Percentiles rank a stretch among this genome's conserved stretches.
Conservation (phyloP, 2,113 vertebrate genomes). For the Carlito syrichta region DNA sequence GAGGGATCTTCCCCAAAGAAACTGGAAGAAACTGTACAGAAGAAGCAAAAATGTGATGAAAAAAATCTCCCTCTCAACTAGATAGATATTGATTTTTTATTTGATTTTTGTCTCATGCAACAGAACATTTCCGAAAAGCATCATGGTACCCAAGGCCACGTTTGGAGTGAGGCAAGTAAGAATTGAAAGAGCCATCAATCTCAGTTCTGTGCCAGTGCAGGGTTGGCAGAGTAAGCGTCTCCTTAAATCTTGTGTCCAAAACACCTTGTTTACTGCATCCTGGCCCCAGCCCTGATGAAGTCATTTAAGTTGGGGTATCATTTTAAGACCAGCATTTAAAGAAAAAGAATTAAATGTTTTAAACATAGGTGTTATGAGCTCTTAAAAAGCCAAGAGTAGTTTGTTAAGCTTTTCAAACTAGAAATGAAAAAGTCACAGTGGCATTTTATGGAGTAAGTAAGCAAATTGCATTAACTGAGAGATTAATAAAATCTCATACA, state of each 20-base stretch:
- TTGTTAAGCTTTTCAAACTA: background rate
- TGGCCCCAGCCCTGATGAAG: no score
- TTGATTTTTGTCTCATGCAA: background rate
- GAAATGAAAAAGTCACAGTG: background rate
- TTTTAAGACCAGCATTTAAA: background rate
- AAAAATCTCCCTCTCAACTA: background rate
- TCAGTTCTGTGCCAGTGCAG: background rate
- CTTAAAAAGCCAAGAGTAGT: background rate
- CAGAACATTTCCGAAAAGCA: background rate
- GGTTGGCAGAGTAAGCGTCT: fast-evolving
- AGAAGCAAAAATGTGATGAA: background rate
- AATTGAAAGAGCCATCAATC: background rate
- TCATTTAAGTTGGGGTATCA: background rate
- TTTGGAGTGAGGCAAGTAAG: background rate
- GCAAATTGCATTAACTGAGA: background rate
- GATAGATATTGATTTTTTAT: background rate
- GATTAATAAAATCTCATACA: background rate
- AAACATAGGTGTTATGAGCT: background rate
- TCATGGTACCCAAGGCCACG: background rate
- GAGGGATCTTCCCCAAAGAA: background rate
- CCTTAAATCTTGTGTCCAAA: background rate
- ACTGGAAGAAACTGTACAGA: background rate
- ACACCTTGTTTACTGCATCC: background rate
- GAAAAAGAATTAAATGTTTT: background rate
- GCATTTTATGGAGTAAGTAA: background rate